These are phyloP conservation scores for Lipophrys pholis DNA, from an alignment of 2,113 vertebrate species.

Conservation along the genomic window DNA sequence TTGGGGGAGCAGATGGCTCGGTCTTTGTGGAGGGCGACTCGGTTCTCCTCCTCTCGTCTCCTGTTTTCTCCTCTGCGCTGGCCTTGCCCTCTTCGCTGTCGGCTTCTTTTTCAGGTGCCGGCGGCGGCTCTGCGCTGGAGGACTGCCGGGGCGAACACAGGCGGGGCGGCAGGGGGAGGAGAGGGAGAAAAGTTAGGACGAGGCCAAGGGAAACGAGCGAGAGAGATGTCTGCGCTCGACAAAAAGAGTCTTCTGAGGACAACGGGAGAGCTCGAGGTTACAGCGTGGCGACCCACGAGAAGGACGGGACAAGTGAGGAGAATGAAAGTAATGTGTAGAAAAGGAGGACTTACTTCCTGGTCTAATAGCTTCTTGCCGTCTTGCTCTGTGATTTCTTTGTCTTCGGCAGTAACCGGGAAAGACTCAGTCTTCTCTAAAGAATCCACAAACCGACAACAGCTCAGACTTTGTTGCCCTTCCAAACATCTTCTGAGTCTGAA, in stretches of 20 bases:
- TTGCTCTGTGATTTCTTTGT: constrained; percentile 85
- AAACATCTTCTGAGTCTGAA: neutral
- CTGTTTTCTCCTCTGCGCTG: constrained; percentile 77
- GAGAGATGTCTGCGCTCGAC: constrained; percentile 45
- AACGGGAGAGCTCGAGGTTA: constrained; percentile 4
- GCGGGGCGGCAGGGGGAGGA: constrained; percentile 7
- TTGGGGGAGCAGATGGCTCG: constrained; percentile 71
- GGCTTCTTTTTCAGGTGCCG: constrained; percentile 73
- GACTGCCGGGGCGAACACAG: constrained; percentile 62
- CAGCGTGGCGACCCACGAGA: constrained; percentile 30
- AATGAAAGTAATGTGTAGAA: constrained; percentile 5
- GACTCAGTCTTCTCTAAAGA: constrained; percentile 87
- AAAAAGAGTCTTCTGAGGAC: constrained; percentile 10
- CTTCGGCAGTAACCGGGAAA: constrained; percentile 82
- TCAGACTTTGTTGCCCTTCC: neutral
- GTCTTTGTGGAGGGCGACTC: constrained; percentile 64
- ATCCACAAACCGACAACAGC: constrained; percentile 33
- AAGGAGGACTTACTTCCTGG: constrained; percentile 81
- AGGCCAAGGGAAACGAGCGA: constrained; percentile 35
- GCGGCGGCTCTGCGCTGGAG: constrained; percentile 61
- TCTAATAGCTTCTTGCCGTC: constrained; percentile 83
- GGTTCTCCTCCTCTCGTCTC: constrained; percentile 82
- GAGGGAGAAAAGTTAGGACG: constrained; percentile 22
- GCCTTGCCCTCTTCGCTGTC: constrained; percentile 79
- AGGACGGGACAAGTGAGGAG: constrained; percentile 20